Evolutionary conservation across 2,888 invertebrate genomes (phyloP), one percentile per base, ranked within the genome.

Genomic region (Chrysodeixis includens): DNA sequence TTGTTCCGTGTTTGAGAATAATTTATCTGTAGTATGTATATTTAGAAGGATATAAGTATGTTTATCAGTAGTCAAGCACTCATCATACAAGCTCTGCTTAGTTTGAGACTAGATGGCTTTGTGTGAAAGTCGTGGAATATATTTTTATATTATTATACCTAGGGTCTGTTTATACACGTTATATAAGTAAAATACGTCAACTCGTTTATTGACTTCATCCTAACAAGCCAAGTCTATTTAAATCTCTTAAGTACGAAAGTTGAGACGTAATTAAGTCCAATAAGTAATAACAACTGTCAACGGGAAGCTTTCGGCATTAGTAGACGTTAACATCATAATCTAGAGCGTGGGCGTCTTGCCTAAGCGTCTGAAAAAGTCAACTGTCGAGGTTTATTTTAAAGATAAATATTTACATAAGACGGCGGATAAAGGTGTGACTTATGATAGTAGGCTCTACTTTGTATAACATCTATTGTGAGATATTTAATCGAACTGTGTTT

Each of bases 301-400:
- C 79, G 55, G 53, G 56, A 66, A 65, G 76, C 76, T 79, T 79
- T 59, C 18, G 62, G 74, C 26, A 62, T 76, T 71, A 71, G 40
- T 59, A 65, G 40, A 62, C 57, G 65, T 74, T 76, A 76, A 79
- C 76, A 74, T 79, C 74, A 66, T 79, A 76, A 73, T 79, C 71
- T 69, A 66, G 66, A 71, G 68, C 66, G 71, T 74, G 67, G 56
- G 68, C 51, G 67, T 68, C 70, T 20, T 46, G 46, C 46, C 46
- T 32, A 58, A 56, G 46, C 52, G 12, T 20, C 35, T 70, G 51
- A 57, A 64, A 35, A 56, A 58, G 56, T 70, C 46, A 61, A 53
- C 49, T 65, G 30, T 9, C 14, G 30, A 59, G 1, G 8, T 26
- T 26, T 52, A 52, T 22, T 14, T 26, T 52, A 12, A 12, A 6